A percentile compares a stretch with the other conserved stretches of the same genome.
Conservation (phyloP, 1,140 invertebrate species). For the Mizuhopecten yessoensis region DNA sequence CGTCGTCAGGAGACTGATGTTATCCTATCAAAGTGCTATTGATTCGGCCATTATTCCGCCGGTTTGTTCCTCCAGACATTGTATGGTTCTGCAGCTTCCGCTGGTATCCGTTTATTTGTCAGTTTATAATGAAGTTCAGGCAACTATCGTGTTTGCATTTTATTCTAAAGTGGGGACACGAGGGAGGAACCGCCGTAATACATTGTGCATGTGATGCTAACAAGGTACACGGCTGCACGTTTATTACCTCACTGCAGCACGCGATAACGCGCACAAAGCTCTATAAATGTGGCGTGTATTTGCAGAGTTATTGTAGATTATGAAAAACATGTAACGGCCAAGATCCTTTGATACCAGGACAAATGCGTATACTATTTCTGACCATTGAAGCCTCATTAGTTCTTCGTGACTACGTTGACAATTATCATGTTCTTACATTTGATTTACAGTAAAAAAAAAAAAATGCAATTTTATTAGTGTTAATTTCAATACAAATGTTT, state of each 20-base stretch:
- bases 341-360: background rate
- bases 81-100: background rate
- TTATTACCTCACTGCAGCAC: conserved; percentile 2
- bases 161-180: background rate
- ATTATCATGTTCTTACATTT: background rate
- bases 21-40: background rate
- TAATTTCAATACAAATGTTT: too few relatives aligned
- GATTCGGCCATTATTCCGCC: background rate
- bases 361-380: background rate
- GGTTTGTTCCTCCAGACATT: background rate
- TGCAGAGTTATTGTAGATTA: background rate
- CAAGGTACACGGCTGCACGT: background rate
- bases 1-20: background rate
- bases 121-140: background rate
- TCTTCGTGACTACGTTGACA: background rate
- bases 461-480: background rate
- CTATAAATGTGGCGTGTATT: background rate
- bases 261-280: background rate
- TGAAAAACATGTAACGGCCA: background rate
- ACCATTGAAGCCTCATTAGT: background rate
- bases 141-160: background rate
- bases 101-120: background rate
- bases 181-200: background rate
- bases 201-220: background rate
- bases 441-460: too few relatives aligned